Percentiles rank a stretch among this genome's conserved stretches.
Evolutionary conservation across 2,797 vertebrate species (phyloP).

Genomic region (Aplochiton taeniatus): DNA sequence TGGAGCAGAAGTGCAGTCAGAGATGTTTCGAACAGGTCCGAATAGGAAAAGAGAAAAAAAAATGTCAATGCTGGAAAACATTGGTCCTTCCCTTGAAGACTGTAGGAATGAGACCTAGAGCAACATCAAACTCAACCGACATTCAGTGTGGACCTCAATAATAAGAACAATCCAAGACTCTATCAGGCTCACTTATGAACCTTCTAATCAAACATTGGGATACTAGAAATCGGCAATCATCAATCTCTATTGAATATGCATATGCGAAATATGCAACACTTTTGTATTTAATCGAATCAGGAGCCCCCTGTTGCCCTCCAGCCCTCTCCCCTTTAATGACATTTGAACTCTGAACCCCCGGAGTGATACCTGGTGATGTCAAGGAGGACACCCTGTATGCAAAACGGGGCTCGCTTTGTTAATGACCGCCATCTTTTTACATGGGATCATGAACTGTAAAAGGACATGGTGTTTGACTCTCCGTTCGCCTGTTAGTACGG

Average conservation of each 20-base stretch:
- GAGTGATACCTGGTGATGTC: conserved; percentile 41
- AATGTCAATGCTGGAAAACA: conserved; percentile 24
- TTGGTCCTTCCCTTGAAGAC: conserved; percentile 15
- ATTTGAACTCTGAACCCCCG: conserved; percentile 49
- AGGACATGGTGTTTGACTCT: conserved; percentile 3
- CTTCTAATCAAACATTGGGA: conserved; percentile 35
- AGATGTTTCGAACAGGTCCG: conserved; percentile 10
- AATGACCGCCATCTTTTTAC: conserved; percentile 37
- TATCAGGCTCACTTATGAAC: conserved; percentile 36
- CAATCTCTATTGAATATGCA: conserved; percentile 51
- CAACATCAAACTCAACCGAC: no score
- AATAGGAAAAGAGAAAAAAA: conserved; percentile 33
- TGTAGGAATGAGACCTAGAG: neutral
- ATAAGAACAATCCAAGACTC: conserved; percentile 15
- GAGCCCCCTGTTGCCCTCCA: conserved; percentile 20
- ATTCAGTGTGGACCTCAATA: no score
- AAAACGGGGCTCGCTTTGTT: conserved; percentile 61
- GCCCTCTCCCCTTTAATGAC: conserved; percentile 41
- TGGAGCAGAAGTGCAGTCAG: conserved; percentile 27
- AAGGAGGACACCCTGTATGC: conserved; percentile 60
- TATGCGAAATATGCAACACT: conserved; percentile 11
- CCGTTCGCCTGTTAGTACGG: conserved; percentile 13
- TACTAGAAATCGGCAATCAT: neutral
- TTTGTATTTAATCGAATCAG: conserved; percentile 52
- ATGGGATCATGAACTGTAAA: neutral